Evolutionary conservation across 2,113 vertebrate genomes (phyloP), one percentile per base, ranked within the genome.

Genomic region (Laterallus jamaicensis): DNA sequence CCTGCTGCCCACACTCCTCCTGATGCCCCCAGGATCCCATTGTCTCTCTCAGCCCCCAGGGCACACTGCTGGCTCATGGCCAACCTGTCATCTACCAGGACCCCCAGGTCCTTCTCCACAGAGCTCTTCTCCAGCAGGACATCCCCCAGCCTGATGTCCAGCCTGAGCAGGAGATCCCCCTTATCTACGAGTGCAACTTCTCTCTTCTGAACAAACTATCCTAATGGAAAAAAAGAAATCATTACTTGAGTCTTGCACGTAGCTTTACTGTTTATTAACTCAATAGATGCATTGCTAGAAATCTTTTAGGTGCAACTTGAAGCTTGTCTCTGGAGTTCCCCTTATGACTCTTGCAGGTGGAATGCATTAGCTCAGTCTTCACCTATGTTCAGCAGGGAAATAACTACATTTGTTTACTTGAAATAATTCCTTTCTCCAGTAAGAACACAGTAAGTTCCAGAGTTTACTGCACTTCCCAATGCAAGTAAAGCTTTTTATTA

Each of bases 291-390:
- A 59, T 68, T 86, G 79, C 67, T 87, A 70, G 44, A 96, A 96
- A 79, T 50, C 71, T 73, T 39, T 21, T 6, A 71, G 70, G 64
- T 69, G 58, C 84, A 95, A 81, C 64, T 71, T 85, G 86, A 54
- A 94, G 76, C 40, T 84, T 76, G 68, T 44, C n/a, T 77, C 86
- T 92, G 96, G 97, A 97, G 82, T 94, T 98, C 94, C 96, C 97
- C 96, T 60, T 40, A 11, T 96, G 96, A 98, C 79, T 97, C 55
- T 67, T n/a, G 2, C 66, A 91, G 71, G 88, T 96, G 97, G 97
- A 98, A 98, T 98, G 97, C 54, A 77, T 97, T 95, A 96, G 55
- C 86, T 95, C 95, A 97, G 40, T 10, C 70, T 75, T 82, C 58
- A 97, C 97, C 93, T 67, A 21, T 86, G 82, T 50, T 50, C 84